Base-by-base conservation (phyloP, 2,888 invertebrate species). In the Ceriagrion tenellum region DNA sequence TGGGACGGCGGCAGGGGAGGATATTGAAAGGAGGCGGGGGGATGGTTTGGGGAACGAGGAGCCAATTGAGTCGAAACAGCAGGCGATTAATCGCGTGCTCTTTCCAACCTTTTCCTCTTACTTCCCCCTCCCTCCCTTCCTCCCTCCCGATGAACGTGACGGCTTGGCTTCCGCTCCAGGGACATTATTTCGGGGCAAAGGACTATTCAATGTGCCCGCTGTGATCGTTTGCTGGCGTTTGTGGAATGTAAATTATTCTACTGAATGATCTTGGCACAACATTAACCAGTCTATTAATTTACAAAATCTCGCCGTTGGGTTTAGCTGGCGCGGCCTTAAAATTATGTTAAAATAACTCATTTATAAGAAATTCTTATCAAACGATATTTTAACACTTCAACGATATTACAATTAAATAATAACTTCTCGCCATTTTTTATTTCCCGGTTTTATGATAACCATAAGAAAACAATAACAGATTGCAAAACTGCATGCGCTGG, bases 61-160 rank as follows among this genome's bases (percentile, higher is more conserved):
- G 74, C 69, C 93, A 93, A 93, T 93, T 93, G 93, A 69, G 63
- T 93, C 47, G 93, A 93, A 69, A 69, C 69, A 93, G 93, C 69
- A 55, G 93, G 69, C 69, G 69, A 93, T 93, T 69, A 93, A 93
- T 74, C 93, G 63, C 69, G 13, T 59, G 81, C 81, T 81, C 81
- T 81, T 81, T 81, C 81, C 81, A 13, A 23, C 81, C 81, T 81
- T 35, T 35, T 69, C 13, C 26, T 47, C 47, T 26, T 23, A 4
- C 40, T 26, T 0, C 47, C 40, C n/a, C 47, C 4, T 69, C 35
- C 69, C n/a, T 40, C 47, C n/a, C 69, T 81, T 81, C 16, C 26
- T 35, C 81, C 16, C 16, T 81, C 81, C 35, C 26, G 16, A 81
- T 18, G 13, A 81, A 81, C 30, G 81, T 26, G 81, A 81, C 81